These are phyloP conservation scores for Brevipalpus yothersi DNA, from an alignment of 1,140 invertebrate species.

Conservation along the genomic window DNA sequence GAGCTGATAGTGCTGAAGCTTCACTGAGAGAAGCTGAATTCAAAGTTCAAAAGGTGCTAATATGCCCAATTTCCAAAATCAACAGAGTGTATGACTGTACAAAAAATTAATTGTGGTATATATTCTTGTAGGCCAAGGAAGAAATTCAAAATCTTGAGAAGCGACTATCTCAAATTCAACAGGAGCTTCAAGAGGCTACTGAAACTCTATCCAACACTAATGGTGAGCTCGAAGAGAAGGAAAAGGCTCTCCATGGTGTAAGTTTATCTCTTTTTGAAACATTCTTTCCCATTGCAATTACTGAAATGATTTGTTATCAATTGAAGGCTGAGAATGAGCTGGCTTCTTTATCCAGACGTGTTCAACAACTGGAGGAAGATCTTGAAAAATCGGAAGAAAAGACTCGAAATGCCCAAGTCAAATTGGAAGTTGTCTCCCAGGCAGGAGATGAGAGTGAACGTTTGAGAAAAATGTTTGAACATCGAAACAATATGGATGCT, in stretches of 20 bases:
- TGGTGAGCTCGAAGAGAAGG: conserved; percentile 86
- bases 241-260: conserved; percentile 30
- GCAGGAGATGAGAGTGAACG: conserved; percentile 98
- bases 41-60: conserved; percentile 64
- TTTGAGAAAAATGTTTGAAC: conserved; percentile 98
- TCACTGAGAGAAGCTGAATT: conserved; percentile 77
- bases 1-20: conserved; percentile 76
- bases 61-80: neutral
- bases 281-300: neutral
- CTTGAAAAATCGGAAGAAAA: conserved; percentile 32
- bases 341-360: conserved; percentile 59
- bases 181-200: conserved; percentile 90
- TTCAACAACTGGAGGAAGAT: conserved; percentile 87
- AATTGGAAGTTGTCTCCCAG: conserved; percentile 92
- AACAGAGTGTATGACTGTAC: neutral
- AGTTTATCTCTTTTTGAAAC: neutral
- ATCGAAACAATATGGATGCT: conserved; percentile 95
- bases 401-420: conserved; percentile 56
- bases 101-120: neutral
- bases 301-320: neutral
- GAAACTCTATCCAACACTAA: conserved; percentile 81
- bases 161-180: conserved; percentile 97
- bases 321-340: conserved; percentile 24
- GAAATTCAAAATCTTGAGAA: conserved; percentile 89
- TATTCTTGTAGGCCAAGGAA: conserved; percentile 51